Evolutionary conservation across 2,113 vertebrate genomes (phyloP), one percentile per base, ranked within the genome.

Genomic region (Hucho hucho): DNA sequence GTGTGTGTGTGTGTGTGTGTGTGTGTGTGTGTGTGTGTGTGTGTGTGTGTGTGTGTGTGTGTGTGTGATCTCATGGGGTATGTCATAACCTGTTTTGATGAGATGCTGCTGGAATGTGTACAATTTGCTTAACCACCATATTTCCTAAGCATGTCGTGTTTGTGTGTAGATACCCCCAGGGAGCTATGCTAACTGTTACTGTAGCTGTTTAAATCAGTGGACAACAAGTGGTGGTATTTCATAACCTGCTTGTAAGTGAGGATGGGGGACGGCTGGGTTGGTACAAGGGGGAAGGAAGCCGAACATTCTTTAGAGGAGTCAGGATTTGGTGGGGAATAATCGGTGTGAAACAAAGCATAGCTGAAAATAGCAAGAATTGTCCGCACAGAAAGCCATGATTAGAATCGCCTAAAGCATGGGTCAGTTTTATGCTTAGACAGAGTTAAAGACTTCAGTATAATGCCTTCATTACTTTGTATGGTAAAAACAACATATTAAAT

Each of bases 281-380:
- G 76, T 85, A 43, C 69, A 81, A 16, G 24, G 74, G 84, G 88
- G 88, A 89, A 91, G 92, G 89, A 92, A 91, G 87, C 70, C 9
- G 70, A 28, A 43, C 90, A 92, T 92, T 92, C 88, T 89, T 89
- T 89, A 72, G 66, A 89, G 77, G 80, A 88, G 86, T 84, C 76
- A 74, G 76, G 72, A 68, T 84, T 89, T 79, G 75, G 78, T 83
- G 25, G 83, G 81, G 87, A 90, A 91, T 87, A 90, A 92, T 92
- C 66, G 70, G 66, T 7, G 65, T 79, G 79, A 77, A 89, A 83
- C 81, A 84, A 91, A 90, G 87, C 84, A 87, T 88, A 28, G 76
- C 87, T 84, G 75, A 88, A 91, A 92, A 92, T 91, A 91, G 73
- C 82, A 29, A 6, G 76, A 24, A 74, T 76, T 69, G 58, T 68